These are phyloP conservation scores for Australoheros facetus DNA, from an alignment of 2,797 vertebrate species.

Conservation along the genomic window DNA sequence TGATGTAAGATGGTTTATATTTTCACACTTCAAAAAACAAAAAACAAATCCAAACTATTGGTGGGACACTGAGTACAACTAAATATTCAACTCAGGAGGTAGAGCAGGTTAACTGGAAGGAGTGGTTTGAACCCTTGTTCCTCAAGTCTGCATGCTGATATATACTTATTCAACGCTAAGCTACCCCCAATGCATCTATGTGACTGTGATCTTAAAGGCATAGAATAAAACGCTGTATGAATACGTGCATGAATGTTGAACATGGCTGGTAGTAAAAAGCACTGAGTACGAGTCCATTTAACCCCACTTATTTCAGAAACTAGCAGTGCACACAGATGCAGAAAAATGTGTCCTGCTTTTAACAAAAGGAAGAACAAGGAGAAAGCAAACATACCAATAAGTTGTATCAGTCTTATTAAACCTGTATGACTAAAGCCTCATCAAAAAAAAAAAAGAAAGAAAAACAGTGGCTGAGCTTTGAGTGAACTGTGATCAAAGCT, in stretches of 20 bases:
- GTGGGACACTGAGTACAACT: too few species aligned
- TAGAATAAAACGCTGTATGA: not conserved
- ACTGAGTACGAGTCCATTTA: not conserved
- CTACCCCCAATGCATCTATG: rapidly evolving
- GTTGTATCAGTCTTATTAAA: too few species aligned
- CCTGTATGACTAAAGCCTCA: too few species aligned
- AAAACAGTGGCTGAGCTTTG: too few species aligned
- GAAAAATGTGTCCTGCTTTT: not conserved
- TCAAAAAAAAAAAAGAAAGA: too few species aligned
- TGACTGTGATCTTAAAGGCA: not conserved
- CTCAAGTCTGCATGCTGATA: not conserved
- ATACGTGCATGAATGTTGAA: not conserved
- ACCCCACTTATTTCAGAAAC: not conserved
- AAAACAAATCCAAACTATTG: too few species aligned
- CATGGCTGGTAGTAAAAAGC: not conserved
- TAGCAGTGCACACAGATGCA: not conserved
- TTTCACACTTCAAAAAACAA: too few species aligned
- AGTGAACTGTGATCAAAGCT: too few species aligned
- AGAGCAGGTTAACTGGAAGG: too few species aligned
- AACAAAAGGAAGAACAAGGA: too few species aligned
- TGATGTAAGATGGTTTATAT: not conserved
- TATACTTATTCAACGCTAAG: not conserved
- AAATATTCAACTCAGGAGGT: too few species aligned
- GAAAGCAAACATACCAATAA: too few species aligned
- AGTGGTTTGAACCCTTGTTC: not conserved